A percentile compares a stretch with the other conserved stretches of the same genome.
Conservation (phyloP, 2,888 invertebrate species). For the Rhynchonema sp. region DNA sequence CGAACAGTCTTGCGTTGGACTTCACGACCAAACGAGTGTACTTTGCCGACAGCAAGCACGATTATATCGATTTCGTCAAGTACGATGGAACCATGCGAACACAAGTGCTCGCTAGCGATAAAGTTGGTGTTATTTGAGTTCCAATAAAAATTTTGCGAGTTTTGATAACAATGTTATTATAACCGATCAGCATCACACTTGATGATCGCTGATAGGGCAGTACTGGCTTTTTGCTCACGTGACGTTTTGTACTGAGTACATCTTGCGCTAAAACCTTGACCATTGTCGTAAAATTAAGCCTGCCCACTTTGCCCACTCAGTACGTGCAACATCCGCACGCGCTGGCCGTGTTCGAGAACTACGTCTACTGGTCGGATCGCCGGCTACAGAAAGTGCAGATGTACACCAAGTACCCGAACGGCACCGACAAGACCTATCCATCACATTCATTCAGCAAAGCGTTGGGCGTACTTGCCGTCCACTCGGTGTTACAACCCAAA, state of each 20-base stretch:
- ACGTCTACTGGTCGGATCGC: slow-evolving; percentile 12
- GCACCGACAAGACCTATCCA: slow-evolving; percentile 19
- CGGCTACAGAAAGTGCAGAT: slow-evolving; percentile 18
- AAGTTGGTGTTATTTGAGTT: slow-evolving; percentile 30
- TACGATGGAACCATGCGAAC: slow-evolving; percentile 79
- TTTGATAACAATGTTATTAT: too few species aligned
- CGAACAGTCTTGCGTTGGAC: slow-evolving; percentile 87
- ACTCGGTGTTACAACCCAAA: slow-evolving; percentile 70
- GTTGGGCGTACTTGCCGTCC: slow-evolving; percentile 79
- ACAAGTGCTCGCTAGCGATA: slow-evolving; percentile 43
- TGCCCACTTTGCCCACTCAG: slow-evolving; percentile 38
- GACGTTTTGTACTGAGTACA: too few species aligned
- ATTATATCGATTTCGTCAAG: slow-evolving; percentile 90
- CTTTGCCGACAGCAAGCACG: slow-evolving; percentile 88
- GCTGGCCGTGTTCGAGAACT: slow-evolving; percentile 61
- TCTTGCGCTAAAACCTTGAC: too few species aligned
- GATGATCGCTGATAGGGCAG: too few species aligned
- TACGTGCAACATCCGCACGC: slow-evolving; percentile 88
- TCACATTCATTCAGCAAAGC: slow-evolving; percentile 85
- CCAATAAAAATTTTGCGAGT: too few species aligned
- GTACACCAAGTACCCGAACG: slow-evolving; percentile 26
- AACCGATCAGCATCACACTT: too few species aligned
- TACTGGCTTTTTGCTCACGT: too few species aligned
- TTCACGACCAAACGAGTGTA: slow-evolving; percentile 77
- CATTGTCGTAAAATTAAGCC: background rate